Conservation (phyloP, 2,113 vertebrate genomes). For the Pogona vitticeps region DNA sequence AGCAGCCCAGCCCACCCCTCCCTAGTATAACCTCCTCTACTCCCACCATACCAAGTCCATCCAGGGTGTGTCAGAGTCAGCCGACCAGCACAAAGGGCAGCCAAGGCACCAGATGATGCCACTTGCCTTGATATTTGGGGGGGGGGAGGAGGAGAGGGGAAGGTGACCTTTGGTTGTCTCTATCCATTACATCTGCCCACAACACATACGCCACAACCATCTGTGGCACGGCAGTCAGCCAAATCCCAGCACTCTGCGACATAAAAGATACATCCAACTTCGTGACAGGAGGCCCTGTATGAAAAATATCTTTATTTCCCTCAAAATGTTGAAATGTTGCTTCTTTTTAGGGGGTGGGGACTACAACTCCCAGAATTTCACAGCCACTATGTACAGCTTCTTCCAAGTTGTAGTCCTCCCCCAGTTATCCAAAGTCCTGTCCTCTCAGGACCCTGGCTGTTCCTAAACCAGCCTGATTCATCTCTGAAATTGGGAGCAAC, state of each 20-base stretch:
- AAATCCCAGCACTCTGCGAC: not conserved
- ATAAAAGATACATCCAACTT: not conserved
- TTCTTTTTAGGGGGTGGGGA: too few relatives aligned
- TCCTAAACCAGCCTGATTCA: not conserved
- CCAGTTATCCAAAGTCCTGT: not conserved
- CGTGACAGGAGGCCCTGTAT: not conserved
- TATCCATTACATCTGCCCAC: slow-evolving; percentile 23
- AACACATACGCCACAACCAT: not conserved
- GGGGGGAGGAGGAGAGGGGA: not conserved
- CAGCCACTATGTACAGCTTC: not conserved
- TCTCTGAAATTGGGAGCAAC: not conserved
- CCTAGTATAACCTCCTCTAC: slow-evolving; percentile 1
- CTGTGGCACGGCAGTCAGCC: slow-evolving; percentile 6
- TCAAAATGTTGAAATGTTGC: too few relatives aligned
- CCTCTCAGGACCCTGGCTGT: not conserved
- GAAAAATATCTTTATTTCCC: not conserved
- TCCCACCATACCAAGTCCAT: slow-evolving; percentile 8
- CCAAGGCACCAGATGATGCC: slow-evolving; percentile 28
- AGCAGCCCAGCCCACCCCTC: slow-evolving; percentile 7
- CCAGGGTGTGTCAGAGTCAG: slow-evolving; percentile 30
- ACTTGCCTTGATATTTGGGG: not conserved
- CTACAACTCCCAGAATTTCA: not conserved
- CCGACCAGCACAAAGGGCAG: slow-evolving; percentile 19
- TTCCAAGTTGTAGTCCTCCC: not conserved
- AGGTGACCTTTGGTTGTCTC: slow-evolving; percentile 17